Evolutionary conservation across 2,888 invertebrate genomes (phyloP).

Genomic region (Erannis defoliaria): DNA sequence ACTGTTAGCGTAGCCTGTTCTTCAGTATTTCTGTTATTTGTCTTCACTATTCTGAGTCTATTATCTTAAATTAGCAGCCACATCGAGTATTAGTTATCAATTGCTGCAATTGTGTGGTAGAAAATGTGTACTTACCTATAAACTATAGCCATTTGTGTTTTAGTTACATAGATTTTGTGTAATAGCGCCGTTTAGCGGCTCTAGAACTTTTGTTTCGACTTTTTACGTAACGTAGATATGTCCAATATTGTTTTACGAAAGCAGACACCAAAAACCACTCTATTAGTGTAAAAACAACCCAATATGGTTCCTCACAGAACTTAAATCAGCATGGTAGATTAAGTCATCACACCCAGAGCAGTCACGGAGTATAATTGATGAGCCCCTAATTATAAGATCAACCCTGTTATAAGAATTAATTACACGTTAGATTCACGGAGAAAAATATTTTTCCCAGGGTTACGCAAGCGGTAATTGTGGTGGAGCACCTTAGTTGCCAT

Average conservation of each 20-base stretch:
- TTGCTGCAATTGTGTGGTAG: conserved; percentile 76
- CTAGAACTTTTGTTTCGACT: conserved; percentile 70
- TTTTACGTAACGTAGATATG: conserved; percentile 67
- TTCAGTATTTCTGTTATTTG: conserved; percentile 64
- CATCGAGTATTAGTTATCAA: conserved; percentile 65
- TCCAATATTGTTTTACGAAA: conserved; percentile 61
- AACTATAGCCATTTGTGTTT: conserved; percentile 67
- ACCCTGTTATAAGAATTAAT: conserved; percentile 80
- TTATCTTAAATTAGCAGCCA: conserved; percentile 62
- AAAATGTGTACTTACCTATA: conserved; percentile 62
- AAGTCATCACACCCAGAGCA: conserved; percentile 74
- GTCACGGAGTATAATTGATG: conserved; percentile 70
- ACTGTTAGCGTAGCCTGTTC: conserved; percentile 60
- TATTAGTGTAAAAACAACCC: conserved; percentile 60
- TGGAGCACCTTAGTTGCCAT: conserved; percentile 87
- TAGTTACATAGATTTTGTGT: conserved; percentile 70
- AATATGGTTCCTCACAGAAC: conserved; percentile 64
- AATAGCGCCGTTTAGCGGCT: conserved; percentile 78
- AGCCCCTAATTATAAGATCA: conserved; percentile 70
- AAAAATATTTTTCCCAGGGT: conserved; percentile 87
- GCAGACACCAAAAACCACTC: conserved; percentile 61
- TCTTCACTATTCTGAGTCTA: conserved; percentile 67
- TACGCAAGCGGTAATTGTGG: conserved; percentile 87
- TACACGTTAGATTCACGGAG: conserved; percentile 87
- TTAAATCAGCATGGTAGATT: conserved; percentile 77